Evolutionary conservation across 2,797 vertebrate genomes (phyloP).

Genomic region (Hephaestus fuliginosus): DNA sequence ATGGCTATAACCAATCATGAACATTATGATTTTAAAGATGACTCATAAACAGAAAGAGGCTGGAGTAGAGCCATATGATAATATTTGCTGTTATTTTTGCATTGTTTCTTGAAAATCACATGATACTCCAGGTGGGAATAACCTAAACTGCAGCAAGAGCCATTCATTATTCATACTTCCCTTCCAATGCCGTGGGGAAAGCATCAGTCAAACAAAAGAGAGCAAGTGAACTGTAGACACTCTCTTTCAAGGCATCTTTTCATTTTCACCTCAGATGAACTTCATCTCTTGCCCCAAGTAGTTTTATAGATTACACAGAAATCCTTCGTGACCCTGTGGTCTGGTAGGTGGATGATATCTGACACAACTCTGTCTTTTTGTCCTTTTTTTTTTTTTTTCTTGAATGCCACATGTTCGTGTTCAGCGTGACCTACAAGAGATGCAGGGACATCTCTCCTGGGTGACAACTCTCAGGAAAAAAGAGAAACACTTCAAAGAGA

Average conservation of each 20-base stretch:
- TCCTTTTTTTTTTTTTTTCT: background rate
- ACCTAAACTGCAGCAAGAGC: conserved; percentile 33
- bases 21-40: background rate
- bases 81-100: background rate
- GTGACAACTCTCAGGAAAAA: conserved; percentile 22
- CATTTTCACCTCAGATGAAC: conserved; percentile 42
- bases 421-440: conserved; percentile 42
- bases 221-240: conserved; percentile 30
- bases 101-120: background rate
- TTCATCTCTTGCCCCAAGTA: conserved; percentile 35
- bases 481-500: conserved; percentile 40
- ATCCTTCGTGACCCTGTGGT: conserved; percentile 19
- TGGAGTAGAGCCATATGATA: background rate
- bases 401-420: conserved; percentile 19
- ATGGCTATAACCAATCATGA: background rate
- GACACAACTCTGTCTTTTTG: conserved; percentile 9
- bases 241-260: conserved; percentile 35
- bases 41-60: background rate
- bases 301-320: conserved; percentile 34
- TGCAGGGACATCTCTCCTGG: conserved; percentile 23
- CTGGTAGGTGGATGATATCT: conserved; percentile 20
- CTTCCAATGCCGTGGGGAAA: conserved; percentile 33
- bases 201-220: conserved; percentile 56
- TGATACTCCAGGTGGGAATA: conserved; percentile 40
- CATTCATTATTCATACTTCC: conserved; percentile 50